Conservation (phyloP, 2,113 vertebrate species). For the Hirundichthys speculiger region DNA sequence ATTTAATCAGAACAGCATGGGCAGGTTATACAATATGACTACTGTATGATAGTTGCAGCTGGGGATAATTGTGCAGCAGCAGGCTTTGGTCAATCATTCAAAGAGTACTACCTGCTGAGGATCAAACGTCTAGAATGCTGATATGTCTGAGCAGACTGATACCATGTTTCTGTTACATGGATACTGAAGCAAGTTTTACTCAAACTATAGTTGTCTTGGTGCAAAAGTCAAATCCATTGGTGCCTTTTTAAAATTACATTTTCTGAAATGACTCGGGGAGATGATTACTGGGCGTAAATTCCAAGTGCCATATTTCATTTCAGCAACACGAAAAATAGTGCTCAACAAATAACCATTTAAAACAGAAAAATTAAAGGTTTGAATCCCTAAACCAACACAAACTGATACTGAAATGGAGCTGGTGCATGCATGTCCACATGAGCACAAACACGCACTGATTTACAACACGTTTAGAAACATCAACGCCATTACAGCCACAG, state of each 20-base stretch:
- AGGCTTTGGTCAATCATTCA: slow-evolving; percentile 35
- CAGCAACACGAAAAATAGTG: slow-evolving; percentile 17
- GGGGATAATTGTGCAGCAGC: slow-evolving; percentile 3
- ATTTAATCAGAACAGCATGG: no score
- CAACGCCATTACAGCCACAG: slow-evolving; percentile 29
- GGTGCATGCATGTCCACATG: slow-evolving; percentile 45
- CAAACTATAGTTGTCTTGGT: slow-evolving; percentile 10
- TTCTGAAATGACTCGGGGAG: slow-evolving; percentile 6
- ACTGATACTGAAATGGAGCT: background rate
- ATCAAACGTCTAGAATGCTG: no score
- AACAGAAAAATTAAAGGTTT: slow-evolving; percentile 17
- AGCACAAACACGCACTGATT: slow-evolving; percentile 52
- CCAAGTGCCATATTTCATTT: slow-evolving; percentile 28
- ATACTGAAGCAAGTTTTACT: no score
- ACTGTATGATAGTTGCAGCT: slow-evolving; percentile 6
- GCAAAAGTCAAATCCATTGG: slow-evolving; percentile 14
- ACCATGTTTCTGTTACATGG: no score
- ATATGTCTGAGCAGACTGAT: no score
- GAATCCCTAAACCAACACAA: slow-evolving; percentile 10
- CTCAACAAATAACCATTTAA: background rate
- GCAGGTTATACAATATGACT: slow-evolving; percentile 9
- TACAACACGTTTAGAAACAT: slow-evolving; percentile 43
- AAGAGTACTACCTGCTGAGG: background rate
- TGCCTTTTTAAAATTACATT: background rate
- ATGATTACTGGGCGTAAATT: background rate